Evolutionary conservation across 2,113 vertebrate species (phyloP).

Genomic region (Brachypteracias leptosomus): DNA sequence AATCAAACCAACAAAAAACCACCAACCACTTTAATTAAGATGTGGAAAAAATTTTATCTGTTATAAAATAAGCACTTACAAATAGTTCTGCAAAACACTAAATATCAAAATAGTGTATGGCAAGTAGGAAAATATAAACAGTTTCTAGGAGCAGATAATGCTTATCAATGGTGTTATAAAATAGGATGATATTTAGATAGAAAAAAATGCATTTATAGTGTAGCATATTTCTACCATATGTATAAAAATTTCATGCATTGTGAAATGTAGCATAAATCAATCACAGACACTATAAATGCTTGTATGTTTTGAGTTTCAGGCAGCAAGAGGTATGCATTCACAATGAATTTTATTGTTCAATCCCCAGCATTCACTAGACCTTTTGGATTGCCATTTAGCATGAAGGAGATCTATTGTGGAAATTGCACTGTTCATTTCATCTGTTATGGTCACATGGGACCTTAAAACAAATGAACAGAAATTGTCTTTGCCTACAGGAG

Average conservation of each 20-base stretch:
- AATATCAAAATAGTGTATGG: background rate
- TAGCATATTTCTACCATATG: background rate
- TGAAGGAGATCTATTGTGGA: background rate
- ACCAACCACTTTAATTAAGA: background rate
- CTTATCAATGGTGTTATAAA: background rate
- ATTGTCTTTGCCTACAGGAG: background rate
- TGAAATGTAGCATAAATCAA: background rate
- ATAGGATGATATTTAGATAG: background rate
- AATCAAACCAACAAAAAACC: accelerated
- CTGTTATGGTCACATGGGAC: background rate
- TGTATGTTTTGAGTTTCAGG: background rate
- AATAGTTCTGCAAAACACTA: background rate
- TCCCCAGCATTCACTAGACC: background rate
- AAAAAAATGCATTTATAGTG: background rate
- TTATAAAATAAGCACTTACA: background rate
- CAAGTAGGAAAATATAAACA: background rate
- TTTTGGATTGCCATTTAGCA: background rate
- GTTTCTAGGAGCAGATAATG: background rate
- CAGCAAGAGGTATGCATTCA: background rate
- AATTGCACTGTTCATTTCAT: background rate
- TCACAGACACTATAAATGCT: background rate
- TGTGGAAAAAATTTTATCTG: background rate
- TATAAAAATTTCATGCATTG: background rate
- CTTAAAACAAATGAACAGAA: background rate
- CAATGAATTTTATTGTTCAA: background rate